phyloP scores from a whole-genome alignment of 2,113 vertebrate species.

The Catharus fuscescens region DNA sequence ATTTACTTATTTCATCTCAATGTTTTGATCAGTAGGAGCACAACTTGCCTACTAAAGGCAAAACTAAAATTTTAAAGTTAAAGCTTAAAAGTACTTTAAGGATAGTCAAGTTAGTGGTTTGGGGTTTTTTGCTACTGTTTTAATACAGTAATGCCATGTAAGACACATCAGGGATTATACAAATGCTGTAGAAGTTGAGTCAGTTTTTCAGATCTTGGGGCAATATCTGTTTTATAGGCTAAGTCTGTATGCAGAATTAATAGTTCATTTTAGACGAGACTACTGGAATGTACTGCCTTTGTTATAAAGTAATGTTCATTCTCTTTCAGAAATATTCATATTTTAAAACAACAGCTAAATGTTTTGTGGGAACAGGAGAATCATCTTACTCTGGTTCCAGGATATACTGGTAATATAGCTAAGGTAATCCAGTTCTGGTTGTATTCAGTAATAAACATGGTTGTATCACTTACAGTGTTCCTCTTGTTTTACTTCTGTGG shows the following conservation, averaged over 20 bases:
- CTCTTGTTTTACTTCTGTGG: background rate
- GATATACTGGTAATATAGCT: conserved; percentile 85
- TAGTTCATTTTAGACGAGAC: background rate
- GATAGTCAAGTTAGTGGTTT: background rate
- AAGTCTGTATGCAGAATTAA: background rate
- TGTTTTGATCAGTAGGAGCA: background rate
- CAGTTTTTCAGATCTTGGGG: background rate
- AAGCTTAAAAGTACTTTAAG: background rate
- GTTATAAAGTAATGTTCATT: background rate
- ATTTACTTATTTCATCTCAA: background rate
- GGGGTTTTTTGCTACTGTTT: background rate
- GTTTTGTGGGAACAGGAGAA: conserved; percentile 85
- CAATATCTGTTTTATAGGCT: background rate
- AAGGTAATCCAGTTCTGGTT: conserved; percentile 76
- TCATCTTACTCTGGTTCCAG: conserved; percentile 81
- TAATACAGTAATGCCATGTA: background rate
- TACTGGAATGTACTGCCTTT: background rate
- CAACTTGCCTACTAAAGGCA: background rate
- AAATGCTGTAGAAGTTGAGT: background rate
- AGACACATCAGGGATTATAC: background rate
- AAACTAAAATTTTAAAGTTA: background rate
- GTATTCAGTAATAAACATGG: background rate
- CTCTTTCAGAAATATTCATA: conserved; percentile 82
- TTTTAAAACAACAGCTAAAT: conserved; percentile 86
- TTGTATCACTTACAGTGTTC: background rate